Evolutionary conservation across 2,888 invertebrate genomes (phyloP), one percentile per base, ranked within the genome.

Genomic region (Hirtodrosophila duncani): DNA sequence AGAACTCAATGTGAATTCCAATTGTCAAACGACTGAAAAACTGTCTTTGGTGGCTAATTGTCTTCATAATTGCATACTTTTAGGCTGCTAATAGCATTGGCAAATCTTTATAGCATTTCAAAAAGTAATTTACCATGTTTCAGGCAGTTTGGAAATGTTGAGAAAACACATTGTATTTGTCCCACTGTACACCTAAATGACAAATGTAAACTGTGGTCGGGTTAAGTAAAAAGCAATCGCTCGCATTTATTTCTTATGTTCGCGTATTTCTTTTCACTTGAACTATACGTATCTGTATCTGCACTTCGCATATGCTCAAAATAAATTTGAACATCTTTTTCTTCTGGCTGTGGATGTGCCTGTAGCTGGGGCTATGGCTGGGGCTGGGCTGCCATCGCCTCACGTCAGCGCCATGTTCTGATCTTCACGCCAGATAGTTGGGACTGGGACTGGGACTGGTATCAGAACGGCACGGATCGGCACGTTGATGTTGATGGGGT

Each of bases 211-310:
- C 45, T 55, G 62, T 59, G 59, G 43, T 1, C 17, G 44, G 53
- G 38, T 10, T 34, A 57, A 33, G 38, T 42, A 57, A 56, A 67
- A 77, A 36, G 57, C 63, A 67, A 77, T 60, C 71, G 53, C 56
- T 49, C 58, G 66, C 63, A 75, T 63, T 70, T 70, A 75, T 70
- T 79, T 67, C 49, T n/a, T n/a, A n/a, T n/a, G n/a, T n/a, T n/a
- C n/a, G n/a, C n/a, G 63, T 48, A 48, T 52, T 61, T 52, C 34
- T 36, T 16, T 39, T 2, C 20, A 18, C 11, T 13, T n/a, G 17
- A 21, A 9, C n/a, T 50, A 39, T 52, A 11, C 33, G 41, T 26
- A 38, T 36, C 13, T 20, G 29, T 34, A 24, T 41, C 14, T 37
- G 38, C 24, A 48, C 20, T 24, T 24, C 29, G 43, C 52, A 62